Evolutionary conservation across 2,888 invertebrate genomes (phyloP).

Genomic region (Standfussiana lucernea): DNA sequence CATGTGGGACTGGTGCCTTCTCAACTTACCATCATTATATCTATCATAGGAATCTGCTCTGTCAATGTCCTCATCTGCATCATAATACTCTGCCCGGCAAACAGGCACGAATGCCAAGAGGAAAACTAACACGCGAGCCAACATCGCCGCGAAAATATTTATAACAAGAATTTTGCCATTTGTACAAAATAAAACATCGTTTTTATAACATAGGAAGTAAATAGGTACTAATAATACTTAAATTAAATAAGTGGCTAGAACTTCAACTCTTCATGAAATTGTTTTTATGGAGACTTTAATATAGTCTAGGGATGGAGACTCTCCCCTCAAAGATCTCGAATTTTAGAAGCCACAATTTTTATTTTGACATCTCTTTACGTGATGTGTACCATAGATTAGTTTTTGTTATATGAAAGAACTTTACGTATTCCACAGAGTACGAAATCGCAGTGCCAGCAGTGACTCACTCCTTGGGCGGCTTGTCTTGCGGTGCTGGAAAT

Average conservation of each 20-base stretch:
- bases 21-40: conserved; percentile 27
- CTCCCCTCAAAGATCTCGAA: not conserved
- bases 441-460: not conserved
- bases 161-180: not conserved
- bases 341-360: not conserved
- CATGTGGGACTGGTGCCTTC: not conserved
- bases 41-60: conserved; percentile 5
- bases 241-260: not conserved
- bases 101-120: conserved; percentile 4
- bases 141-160: conserved; percentile 7
- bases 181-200: not conserved
- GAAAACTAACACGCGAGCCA: conserved; percentile 11
- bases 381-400: not conserved
- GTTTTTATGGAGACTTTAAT: not conserved
- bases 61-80: not conserved
- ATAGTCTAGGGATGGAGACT: not conserved
- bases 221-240: not conserved
- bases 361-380: not conserved
- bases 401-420: not conserved
- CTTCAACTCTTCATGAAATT: not conserved
- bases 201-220: not conserved
- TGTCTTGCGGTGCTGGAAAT: too few species aligned
- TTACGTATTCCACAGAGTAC: not conserved
- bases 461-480: not conserved
- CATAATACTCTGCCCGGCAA: conserved; percentile 5